Evolutionary conservation across 2,113 vertebrate species (phyloP).

Genomic region (Lophotis ruficrista): DNA sequence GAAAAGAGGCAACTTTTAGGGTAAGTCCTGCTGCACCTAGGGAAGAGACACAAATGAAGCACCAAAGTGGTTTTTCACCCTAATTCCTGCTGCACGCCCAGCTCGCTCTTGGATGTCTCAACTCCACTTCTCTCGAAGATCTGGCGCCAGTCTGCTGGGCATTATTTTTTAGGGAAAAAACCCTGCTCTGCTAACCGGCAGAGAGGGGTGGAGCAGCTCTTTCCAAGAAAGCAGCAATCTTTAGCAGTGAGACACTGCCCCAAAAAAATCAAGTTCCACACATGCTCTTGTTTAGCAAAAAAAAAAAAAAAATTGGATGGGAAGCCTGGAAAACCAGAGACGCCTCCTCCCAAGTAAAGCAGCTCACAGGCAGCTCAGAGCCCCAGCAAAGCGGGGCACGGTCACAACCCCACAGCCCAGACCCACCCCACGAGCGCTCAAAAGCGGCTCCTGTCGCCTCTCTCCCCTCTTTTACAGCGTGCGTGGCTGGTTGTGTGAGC

Average conservation of each 20-base stretch:
- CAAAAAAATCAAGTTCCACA: neutral
- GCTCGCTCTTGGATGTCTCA: fast-evolving
- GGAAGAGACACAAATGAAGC: neutral
- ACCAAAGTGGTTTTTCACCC: neutral
- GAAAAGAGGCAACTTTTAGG: neutral
- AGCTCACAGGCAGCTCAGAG: neutral
- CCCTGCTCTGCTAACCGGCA: neutral
- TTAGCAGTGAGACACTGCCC: neutral
- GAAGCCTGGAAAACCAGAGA: constrained; percentile 32
- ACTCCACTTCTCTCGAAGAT: neutral
- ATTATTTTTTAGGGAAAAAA: neutral
- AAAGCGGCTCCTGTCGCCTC: neutral
- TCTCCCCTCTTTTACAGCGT: neutral
- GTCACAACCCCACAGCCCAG: neutral
- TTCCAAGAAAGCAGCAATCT: constrained; percentile 34
- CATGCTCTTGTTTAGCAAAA: constrained; percentile 20
- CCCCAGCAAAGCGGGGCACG: fast-evolving
- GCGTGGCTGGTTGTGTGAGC: neutral
- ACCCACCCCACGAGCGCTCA: neutral
- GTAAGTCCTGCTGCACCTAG: neutral
- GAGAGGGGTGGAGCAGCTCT: constrained; percentile 14
- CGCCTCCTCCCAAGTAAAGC: neutral
- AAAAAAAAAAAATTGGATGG: neutral
- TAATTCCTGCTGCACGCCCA: neutral
- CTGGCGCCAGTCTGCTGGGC: neutral